Base-by-base conservation (phyloP, 2,797 vertebrate species). In the Pterois miles region DNA sequence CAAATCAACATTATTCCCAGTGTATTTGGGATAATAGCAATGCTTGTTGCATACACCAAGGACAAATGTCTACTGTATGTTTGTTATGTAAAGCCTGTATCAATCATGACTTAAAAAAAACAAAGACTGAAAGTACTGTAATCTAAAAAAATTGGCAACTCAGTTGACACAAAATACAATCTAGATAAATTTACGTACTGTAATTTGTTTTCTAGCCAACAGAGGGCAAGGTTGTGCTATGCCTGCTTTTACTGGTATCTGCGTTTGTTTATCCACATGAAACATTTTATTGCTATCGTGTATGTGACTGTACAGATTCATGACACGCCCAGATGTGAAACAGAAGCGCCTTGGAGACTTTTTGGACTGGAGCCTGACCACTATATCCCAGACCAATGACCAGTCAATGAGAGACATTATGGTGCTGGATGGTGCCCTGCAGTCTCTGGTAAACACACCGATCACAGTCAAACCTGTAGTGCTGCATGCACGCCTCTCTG, bases 281-380 rank as follows among this genome's bases (percentile, higher is more conserved):
- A 77, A 57, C 36, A 5, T 29, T 60, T 64, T 23, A 13, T 74
- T 43, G 12, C 23, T 48, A 48, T 7, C 22, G 27, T 59, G 22
- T 54, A 60, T 81, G 18, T 88, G 87, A 77, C 71, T 74, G 4
- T 71, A 64, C 94, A 99, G 98, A 92, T 98, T 99, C 54, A 95
- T 99, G 89, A 96, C 96, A 1, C 97, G 98, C 48, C 98, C 95
- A 5, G 98, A 99, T 79, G 98, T 98, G 82, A 97, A 94, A 71
- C 95, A 96, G 90, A 98, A 96, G 88, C 89, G 93, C 79, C 95
- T 99, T 54, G 96, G 95, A n/a, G 93, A 95, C 71, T 99, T 99
- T 86, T 86, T 99, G 92, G 97, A 99, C 91, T 99, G 98, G 98
- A 95, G 92, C 76, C 95, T 99, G 75, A 88, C 94, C 34, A 95